Conservation (phyloP, 2,888 invertebrate genomes). For the Palloptera scutellata region DNA sequence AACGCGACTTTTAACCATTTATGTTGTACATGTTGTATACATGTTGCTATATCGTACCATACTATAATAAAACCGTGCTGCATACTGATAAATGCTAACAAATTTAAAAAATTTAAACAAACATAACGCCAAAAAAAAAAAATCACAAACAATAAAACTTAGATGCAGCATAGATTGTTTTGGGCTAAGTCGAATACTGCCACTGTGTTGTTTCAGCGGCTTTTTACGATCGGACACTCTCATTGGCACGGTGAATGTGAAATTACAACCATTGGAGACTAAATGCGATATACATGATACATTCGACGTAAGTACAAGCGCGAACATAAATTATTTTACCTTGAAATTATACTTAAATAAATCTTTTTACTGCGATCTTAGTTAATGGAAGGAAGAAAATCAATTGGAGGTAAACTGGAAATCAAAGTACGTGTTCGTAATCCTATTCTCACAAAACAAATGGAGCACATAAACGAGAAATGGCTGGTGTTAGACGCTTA, state of each 20-base stretch:
- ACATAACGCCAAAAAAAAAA: constrained; percentile 30
- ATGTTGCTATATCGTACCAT: neutral
- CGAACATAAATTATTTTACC: neutral
- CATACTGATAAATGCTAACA: constrained; percentile 1
- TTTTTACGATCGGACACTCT: constrained; percentile 89
- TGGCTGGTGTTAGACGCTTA: constrained; percentile 84
- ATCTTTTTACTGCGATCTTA: constrained; percentile 59
- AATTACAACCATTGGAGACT: constrained; percentile 88
- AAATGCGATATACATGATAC: constrained; percentile 90
- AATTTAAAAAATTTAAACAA: constrained; percentile 8
- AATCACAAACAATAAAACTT: constrained; percentile 27
- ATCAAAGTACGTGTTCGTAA: constrained; percentile 86
- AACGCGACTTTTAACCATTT: neutral
- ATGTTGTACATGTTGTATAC: neutral
- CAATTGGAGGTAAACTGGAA: constrained; percentile 90
- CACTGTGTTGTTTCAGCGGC: constrained; percentile 82
- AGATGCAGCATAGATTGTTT: constrained; percentile 63
- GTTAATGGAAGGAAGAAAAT: constrained; percentile 89
- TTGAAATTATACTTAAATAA: neutral
- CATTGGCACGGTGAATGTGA: constrained; percentile 83
- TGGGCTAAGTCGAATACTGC: constrained; percentile 65
- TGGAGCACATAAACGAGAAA: constrained; percentile 87
- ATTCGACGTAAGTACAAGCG: constrained; percentile 80
- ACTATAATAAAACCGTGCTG: neutral
- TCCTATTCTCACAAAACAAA: constrained; percentile 87